These are phyloP conservation scores for Ataeniobius toweri DNA, from an alignment of 2,797 vertebrate genomes.

Conservation along the genomic window DNA sequence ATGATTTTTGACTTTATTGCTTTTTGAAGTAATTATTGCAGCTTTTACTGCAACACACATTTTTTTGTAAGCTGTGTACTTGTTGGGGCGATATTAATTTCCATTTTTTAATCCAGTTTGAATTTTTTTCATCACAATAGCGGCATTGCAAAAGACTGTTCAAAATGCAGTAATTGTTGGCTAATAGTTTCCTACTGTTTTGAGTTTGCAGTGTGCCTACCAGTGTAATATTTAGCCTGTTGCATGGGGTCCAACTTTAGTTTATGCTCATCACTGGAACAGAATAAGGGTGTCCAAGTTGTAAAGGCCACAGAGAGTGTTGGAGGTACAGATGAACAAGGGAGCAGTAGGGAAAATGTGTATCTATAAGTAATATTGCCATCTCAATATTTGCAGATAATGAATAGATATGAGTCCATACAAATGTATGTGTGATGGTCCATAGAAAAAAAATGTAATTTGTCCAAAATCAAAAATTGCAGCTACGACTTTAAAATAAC, in stretches of 20 bases:
- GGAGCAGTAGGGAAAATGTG: not conserved
- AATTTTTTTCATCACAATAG: not conserved
- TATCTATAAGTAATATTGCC: not conserved
- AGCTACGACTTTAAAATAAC: not conserved
- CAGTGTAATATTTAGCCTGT: not conserved
- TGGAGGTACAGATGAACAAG: not conserved
- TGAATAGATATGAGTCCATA: not conserved
- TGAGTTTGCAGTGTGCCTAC: no score
- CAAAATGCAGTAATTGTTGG: not conserved
- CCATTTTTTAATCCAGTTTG: not conserved
- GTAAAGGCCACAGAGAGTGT: not conserved
- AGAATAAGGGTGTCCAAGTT: not conserved
- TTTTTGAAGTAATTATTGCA: no score
- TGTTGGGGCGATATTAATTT: no score
- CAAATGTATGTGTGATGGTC: not conserved
- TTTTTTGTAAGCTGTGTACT: no score
- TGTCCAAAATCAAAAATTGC: not conserved
- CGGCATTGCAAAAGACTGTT: not conserved
- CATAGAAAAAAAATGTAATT: not conserved
- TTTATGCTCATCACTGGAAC: not conserved
- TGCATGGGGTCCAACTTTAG: not conserved
- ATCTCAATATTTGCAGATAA: not conserved
- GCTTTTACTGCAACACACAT: no score
- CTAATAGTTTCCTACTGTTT: not conserved
- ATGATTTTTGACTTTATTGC: no score